These are phyloP conservation scores for Pygmarrhopalites habei DNA, from an alignment of 1,140 invertebrate genomes.

Conservation along the genomic window DNA sequence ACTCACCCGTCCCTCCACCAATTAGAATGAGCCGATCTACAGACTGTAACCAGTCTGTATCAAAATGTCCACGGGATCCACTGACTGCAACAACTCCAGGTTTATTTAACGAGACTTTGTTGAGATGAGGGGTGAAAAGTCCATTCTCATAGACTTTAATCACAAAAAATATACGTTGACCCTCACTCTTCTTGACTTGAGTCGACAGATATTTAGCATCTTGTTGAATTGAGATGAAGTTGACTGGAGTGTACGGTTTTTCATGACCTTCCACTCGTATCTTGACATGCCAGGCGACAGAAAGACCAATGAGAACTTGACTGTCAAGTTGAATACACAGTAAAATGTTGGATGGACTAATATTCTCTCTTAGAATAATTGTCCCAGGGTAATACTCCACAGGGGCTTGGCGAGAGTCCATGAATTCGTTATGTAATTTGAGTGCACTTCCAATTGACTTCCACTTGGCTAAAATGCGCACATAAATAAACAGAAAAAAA, in stretches of 20 bases:
- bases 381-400: conserved; percentile 12
- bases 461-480: conserved; percentile 14
- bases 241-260: conserved; percentile 9
- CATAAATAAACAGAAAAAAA: neutral
- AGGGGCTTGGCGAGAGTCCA: neutral
- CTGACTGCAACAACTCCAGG: neutral
- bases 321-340: neutral
- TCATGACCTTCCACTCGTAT: neutral
- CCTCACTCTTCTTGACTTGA: neutral
- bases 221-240: neutral
- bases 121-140: conserved; percentile 10
- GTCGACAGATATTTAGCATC: neutral
- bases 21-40: conserved; percentile 16
- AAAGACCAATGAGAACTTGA: neutral
- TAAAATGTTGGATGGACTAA: neutral
- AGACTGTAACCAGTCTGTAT: conserved; percentile 2
- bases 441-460: conserved; percentile 7
- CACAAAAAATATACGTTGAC: conserved; percentile 14
- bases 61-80: neutral
- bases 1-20: conserved; percentile 29
- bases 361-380: conserved; percentile 9
- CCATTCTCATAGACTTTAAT: conserved; percentile 27
- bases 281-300: conserved; percentile 9
- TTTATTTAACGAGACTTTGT: neutral
- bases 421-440: conserved; percentile 1